These are phyloP conservation scores for Thalpophila matura DNA, from an alignment of 2,888 invertebrate species.

Conservation along the genomic window DNA sequence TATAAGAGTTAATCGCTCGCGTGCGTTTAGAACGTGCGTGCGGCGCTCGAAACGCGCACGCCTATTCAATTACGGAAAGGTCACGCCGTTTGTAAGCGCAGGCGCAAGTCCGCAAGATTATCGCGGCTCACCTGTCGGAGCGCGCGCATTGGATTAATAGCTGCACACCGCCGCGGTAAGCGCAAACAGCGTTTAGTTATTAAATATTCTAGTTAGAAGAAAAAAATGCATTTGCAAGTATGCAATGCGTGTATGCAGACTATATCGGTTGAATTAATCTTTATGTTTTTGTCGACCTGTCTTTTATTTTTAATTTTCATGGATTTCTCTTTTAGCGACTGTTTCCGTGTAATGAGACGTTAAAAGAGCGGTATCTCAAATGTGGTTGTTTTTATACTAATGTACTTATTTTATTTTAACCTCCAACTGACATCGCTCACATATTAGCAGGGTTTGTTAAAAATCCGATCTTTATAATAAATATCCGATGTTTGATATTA, in stretches of 20 bases:
- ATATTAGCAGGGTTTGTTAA: neutral
- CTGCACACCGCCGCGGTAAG: constrained; percentile 46
- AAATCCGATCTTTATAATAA: too few species aligned
- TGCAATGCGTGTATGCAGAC: constrained; percentile 49
- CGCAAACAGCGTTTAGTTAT: constrained; percentile 59
- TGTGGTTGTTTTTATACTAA: neutral
- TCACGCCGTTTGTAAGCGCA: constrained; percentile 84
- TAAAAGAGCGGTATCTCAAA: neutral
- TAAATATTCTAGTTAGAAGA: constrained; percentile 63
- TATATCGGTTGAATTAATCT: constrained; percentile 47
- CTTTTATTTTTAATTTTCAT: constrained; percentile 30
- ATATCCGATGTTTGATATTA: too few species aligned
- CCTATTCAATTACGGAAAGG: constrained; percentile 90
- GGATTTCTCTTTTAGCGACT: constrained; percentile 24
- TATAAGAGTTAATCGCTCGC: constrained; percentile 73
- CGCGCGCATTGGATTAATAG: constrained; percentile 76
- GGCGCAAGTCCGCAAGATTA: constrained; percentile 86
- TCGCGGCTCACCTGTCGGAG: constrained; percentile 85
- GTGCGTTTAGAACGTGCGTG: constrained; percentile 85
- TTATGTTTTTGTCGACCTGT: constrained; percentile 40
- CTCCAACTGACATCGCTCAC: neutral
- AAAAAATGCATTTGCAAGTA: constrained; percentile 55
- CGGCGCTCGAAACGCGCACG: constrained; percentile 79
- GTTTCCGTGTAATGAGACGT: constrained; percentile 3
- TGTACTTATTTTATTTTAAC: neutral